Evolutionary conservation across 1,140 invertebrate species (phyloP), one percentile per base, ranked within the genome.

Genomic region (Uloborus diversus): DNA sequence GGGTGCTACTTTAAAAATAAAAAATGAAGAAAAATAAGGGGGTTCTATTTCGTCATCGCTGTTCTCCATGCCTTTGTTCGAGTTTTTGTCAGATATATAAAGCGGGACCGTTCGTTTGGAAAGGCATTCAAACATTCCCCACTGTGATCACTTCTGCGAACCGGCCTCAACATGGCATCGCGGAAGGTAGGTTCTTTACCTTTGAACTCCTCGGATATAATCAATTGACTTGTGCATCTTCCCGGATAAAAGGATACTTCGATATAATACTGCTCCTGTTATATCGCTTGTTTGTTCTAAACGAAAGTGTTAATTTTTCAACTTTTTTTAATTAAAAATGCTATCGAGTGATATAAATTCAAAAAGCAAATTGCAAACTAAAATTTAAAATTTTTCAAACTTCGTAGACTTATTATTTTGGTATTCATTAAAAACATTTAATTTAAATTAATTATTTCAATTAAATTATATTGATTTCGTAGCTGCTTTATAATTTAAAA

Each of bases 51-150:
- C 66, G 56, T 59, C 66, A 69, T 33, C 66, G 32, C 35, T 20
- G 33, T 37, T 20, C 61, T 47, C 32, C 32, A 51, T 25, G 30
- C 59, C 64, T 49, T 33, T 20, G 62, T 75, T 42, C 35, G 28
- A 37, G 3, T 17, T 42, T 42, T 35, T 59, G 71, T 51, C 59
- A 20, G 20, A 33, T 64, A 64, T 64, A 64, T 64, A 75, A 64
- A 53, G 57, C 30, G 23, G 17, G n/a, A 13, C 20, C 27, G 5
- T 20, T 20, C n/a, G 25, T 30, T 37, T 35, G 35, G 71, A 64
- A n/a, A 42, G 59, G 32, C 70, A 73, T 73, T 75, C 71, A 75
- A 75, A 75, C 71, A 57, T 59, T 32, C 59, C 35, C n/a, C n/a
- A n/a, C 42, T 75, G 56, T 49, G 23, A 28, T 61, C 35, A 51